Evolutionary conservation across 2,888 invertebrate genomes (phyloP).

Genomic region (Ochropleura plecta): DNA sequence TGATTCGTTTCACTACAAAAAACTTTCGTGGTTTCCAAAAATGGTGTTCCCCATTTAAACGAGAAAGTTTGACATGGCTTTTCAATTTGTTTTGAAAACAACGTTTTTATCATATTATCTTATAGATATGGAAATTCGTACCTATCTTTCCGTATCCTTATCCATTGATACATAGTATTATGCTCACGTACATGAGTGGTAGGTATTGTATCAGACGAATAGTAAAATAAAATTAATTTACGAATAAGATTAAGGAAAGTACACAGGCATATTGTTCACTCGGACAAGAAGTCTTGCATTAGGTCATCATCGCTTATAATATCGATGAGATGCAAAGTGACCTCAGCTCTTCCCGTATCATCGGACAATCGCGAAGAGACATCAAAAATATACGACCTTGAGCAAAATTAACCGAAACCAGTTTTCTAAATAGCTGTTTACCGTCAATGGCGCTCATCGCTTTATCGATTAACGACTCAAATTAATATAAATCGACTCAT

Average conservation of each 20-base stretch:
- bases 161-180: constrained; percentile 32
- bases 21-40: constrained; percentile 29
- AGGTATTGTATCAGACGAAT: constrained; percentile 45
- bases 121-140: constrained; percentile 26
- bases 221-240: constrained; percentile 26
- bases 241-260: constrained; percentile 53
- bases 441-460: constrained; percentile 56
- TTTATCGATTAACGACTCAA: constrained; percentile 60
- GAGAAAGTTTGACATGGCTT: constrained; percentile 40
- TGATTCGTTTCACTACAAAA: constrained; percentile 26
- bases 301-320: constrained; percentile 82
- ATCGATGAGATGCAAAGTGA: constrained; percentile 81
- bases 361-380: constrained; percentile 68
- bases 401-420: constrained; percentile 68
- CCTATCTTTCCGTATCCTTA: constrained; percentile 34
- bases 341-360: constrained; percentile 73
- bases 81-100: constrained; percentile 45
- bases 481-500: constrained; percentile 57
- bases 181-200: constrained; percentile 6
- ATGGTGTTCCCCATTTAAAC: constrained; percentile 2
- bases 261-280: constrained; percentile 61
- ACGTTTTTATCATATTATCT: constrained; percentile 22
- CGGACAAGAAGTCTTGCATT: constrained; percentile 66
- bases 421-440: constrained; percentile 69
- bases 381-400: constrained; percentile 75